Evolutionary conservation across 2,888 invertebrate genomes (phyloP).

Genomic region (Stenchaetothrips biformis): DNA sequence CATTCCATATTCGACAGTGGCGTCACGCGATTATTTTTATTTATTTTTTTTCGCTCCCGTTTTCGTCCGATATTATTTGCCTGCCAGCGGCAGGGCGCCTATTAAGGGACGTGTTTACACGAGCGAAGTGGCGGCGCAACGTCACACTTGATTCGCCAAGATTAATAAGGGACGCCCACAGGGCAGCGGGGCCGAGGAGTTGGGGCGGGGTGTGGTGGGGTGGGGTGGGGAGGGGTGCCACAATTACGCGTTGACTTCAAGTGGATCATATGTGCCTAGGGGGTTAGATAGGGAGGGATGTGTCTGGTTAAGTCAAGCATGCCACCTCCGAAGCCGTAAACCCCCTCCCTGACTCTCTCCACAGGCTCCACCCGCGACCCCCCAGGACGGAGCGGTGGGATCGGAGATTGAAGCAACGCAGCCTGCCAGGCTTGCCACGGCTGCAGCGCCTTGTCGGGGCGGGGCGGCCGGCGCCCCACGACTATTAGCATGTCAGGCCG

Average conservation of each 20-base stretch:
- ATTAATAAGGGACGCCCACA: background rate
- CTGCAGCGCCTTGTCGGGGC: background rate
- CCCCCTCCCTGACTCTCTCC: background rate
- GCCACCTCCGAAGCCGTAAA: background rate
- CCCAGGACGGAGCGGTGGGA: constrained; percentile 1
- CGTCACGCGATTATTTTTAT: too few relatives aligned
- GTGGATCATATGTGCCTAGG: background rate
- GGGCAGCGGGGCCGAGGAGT: background rate
- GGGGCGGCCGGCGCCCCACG: background rate
- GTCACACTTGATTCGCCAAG: background rate
- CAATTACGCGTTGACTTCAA: background rate
- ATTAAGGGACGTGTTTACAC: too few relatives aligned
- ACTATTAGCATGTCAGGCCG: constrained; percentile 2
- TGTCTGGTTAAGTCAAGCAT: background rate
- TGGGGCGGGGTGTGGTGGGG: too few relatives aligned
- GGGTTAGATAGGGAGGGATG: background rate
- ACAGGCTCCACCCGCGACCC: background rate
- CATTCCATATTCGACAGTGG: too few relatives aligned
- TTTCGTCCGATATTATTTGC: too few relatives aligned
- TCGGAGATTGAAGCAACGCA: background rate
- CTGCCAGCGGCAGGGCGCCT: too few relatives aligned
- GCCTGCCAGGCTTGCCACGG: background rate
- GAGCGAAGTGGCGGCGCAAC: too few relatives aligned
- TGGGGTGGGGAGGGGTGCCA: background rate
- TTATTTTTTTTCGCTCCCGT: too few relatives aligned